A percentile compares a stretch with the other conserved stretches of the same genome.
Conservation (phyloP, 2,113 vertebrate genomes). For the Myxocyprinus asiaticus region DNA sequence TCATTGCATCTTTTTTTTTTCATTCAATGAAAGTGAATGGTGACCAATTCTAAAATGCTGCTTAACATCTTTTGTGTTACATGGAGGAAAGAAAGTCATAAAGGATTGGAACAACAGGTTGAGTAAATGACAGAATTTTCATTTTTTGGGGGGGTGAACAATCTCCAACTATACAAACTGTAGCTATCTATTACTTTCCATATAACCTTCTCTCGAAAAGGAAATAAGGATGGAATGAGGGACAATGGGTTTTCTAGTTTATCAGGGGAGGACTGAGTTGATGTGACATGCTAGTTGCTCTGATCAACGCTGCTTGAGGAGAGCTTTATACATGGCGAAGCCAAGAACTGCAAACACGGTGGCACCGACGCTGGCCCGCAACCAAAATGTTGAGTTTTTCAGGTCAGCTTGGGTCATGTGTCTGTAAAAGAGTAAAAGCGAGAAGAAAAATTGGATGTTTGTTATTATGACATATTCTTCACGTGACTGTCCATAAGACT, state of each 20-base stretch:
- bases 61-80: too few species aligned
- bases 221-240: slow-evolving; percentile 40
- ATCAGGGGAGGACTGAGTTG: slow-evolving; percentile 5
- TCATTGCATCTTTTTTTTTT: too few species aligned
- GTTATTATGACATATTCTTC: background rate
- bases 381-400: slow-evolving; percentile 98
- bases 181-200: slow-evolving; percentile 47
- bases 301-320: slow-evolving; percentile 94
- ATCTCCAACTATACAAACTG: slow-evolving; percentile 63
- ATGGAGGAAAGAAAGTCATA: too few species aligned
- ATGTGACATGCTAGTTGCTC: slow-evolving; percentile 48
- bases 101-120: too few species aligned
- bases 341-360: slow-evolving; percentile 95
- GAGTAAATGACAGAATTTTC: too few species aligned
- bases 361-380: slow-evolving; percentile 94
- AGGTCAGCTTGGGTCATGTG: slow-evolving; percentile 96
- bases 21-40: too few species aligned
- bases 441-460: slow-evolving; percentile 13
- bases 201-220: slow-evolving; percentile 51
- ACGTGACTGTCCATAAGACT: too few species aligned
- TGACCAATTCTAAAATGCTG: too few species aligned
- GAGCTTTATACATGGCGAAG: slow-evolving; percentile 96
- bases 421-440: slow-evolving; percentile 67
- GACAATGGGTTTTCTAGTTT: slow-evolving; percentile 35
- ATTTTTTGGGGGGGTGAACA: too few species aligned